A percentile compares a stretch with the other conserved stretches of the same genome.
Evolutionary conservation across 2,797 vertebrate species (phyloP).

Genomic region (Pseudochromis fuscus): DNA sequence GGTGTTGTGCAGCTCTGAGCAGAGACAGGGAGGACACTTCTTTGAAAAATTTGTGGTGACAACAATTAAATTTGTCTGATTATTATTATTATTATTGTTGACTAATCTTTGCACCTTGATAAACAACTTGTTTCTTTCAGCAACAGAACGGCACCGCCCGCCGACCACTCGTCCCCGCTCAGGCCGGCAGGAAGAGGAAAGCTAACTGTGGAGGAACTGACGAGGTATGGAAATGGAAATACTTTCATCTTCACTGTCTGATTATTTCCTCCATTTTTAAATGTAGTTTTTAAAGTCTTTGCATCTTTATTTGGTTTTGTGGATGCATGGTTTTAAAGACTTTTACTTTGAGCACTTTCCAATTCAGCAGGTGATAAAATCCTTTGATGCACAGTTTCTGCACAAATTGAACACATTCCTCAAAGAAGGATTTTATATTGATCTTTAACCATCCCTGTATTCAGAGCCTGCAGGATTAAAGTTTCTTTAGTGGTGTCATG

Average conservation of each 20-base stretch:
- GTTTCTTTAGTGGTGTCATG: too few relatives aligned
- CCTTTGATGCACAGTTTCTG: not conserved
- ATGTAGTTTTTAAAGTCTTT: not conserved
- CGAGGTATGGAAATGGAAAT: conserved; percentile 81
- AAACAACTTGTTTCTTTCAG: not conserved
- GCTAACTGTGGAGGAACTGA: conserved; percentile 90
- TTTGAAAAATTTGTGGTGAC: too few relatives aligned
- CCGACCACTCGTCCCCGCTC: conserved; percentile 87
- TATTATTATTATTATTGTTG: too few relatives aligned
- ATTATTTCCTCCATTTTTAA: not conserved
- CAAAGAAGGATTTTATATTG: not conserved
- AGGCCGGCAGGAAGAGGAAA: conserved; percentile 92
- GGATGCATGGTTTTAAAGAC: not conserved
- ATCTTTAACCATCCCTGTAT: too few relatives aligned
- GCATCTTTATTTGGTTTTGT: not conserved
- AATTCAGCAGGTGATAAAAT: not conserved
- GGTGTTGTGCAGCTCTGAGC: too few relatives aligned
- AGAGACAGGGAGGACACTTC: too few relatives aligned
- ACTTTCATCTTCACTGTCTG: not conserved
- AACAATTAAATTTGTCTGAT: too few relatives aligned
- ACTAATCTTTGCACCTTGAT: too few relatives aligned
- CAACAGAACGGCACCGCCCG: conserved; percentile 89
- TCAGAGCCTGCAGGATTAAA: too few relatives aligned
- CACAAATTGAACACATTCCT: not conserved
- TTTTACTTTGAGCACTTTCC: not conserved